Conservation (phyloP, 2,797 vertebrate species). For the Sebastiscus albofasciatus region DNA sequence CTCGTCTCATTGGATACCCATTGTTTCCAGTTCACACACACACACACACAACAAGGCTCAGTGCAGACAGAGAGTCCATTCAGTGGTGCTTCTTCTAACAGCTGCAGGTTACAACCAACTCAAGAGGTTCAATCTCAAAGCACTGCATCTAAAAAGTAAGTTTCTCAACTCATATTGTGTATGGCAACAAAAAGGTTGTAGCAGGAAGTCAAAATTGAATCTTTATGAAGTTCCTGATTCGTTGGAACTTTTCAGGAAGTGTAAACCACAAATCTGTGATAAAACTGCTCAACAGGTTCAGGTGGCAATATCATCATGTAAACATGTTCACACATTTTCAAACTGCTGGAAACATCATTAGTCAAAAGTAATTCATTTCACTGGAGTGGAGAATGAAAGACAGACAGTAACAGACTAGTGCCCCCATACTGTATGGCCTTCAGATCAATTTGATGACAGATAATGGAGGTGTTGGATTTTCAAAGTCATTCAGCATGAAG, state of each 20-base stretch:
- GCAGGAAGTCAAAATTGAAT: background rate
- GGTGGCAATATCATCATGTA: background rate
- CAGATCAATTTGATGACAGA: background rate
- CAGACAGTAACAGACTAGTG: background rate
- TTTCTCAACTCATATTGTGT: background rate
- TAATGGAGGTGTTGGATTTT: background rate
- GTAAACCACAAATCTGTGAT: background rate
- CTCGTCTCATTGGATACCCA: constrained; percentile 61
- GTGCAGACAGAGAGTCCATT: constrained; percentile 58
- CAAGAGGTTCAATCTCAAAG: constrained; percentile 4
- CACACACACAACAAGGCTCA: constrained; percentile 16
- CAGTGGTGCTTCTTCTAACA: constrained; percentile 20
- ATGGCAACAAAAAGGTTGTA: background rate
- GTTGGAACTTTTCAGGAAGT: background rate
- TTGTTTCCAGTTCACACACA: constrained; percentile 56
- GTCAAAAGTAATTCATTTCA: background rate
- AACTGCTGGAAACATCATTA: background rate
- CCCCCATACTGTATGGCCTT: background rate
- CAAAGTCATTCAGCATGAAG: background rate
- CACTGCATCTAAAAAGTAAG: background rate
- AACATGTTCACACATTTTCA: background rate
- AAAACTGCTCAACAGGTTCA: background rate
- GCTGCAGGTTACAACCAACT: constrained; percentile 27
- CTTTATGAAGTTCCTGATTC: background rate
- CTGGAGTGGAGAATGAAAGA: background rate